These are phyloP conservation scores for Harlomillsia oculata DNA, from an alignment of 1,140 invertebrate species.

Conservation along the genomic window DNA sequence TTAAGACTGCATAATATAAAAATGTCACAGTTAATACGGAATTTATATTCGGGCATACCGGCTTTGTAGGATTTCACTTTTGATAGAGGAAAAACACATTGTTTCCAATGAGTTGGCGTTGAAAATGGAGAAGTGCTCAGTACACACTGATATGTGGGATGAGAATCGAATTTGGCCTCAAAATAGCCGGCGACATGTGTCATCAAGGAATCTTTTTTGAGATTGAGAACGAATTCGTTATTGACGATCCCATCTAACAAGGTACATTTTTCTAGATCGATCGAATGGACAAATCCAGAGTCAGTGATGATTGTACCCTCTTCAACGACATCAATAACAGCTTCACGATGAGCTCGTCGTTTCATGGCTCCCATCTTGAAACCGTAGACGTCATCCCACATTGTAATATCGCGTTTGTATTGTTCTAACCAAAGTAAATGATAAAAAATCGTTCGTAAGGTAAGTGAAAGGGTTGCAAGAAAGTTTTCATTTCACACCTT, in stretches of 20 bases:
- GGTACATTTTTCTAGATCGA: slow-evolving; percentile 73
- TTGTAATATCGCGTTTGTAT: slow-evolving; percentile 63
- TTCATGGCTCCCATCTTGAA: slow-evolving; percentile 94
- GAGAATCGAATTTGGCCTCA: slow-evolving; percentile 5
- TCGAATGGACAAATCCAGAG: slow-evolving; percentile 52
- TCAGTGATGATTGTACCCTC: slow-evolving; percentile 64
- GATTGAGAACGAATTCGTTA: slow-evolving; percentile 62
- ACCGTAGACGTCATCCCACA: slow-evolving; percentile 95
- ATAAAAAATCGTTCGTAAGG: background rate
- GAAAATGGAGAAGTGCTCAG: slow-evolving; percentile 47
- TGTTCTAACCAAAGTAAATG: slow-evolving; percentile 48
- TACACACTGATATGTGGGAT: slow-evolving; percentile 37
- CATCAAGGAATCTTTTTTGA: slow-evolving; percentile 38
- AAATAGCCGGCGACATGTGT: slow-evolving; percentile 25
- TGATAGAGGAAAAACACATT: slow-evolving; percentile 85
- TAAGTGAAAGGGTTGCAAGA: background rate
- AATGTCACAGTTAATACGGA: background rate
- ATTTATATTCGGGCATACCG: slow-evolving; percentile 44
- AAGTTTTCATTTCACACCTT: slow-evolving; percentile 47
- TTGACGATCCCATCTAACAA: slow-evolving; percentile 70
- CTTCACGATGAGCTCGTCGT: slow-evolving; percentile 76
- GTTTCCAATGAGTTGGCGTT: slow-evolving; percentile 90
- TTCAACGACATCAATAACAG: slow-evolving; percentile 70
- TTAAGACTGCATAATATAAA: background rate
- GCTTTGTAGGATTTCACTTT: slow-evolving; percentile 58